A percentile compares a stretch with the other conserved stretches of the same genome.
These are phyloP conservation scores for Cephus rjabovi DNA, from an alignment of 2,888 invertebrate genomes.

Conservation along the genomic window DNA sequence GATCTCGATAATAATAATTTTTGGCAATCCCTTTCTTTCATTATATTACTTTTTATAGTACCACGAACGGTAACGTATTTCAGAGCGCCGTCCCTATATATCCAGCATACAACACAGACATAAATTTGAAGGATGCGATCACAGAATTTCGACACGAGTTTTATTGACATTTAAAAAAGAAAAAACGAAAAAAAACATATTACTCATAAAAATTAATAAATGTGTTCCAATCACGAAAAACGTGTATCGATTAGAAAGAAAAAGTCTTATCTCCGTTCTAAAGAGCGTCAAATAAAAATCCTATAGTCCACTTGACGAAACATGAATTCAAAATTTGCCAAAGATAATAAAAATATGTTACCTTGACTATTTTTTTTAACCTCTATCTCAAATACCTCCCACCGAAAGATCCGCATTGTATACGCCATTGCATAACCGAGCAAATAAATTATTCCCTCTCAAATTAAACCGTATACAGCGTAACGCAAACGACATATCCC, in stretches of 20 bases:
- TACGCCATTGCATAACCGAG: background rate
- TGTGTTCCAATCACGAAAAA: background rate
- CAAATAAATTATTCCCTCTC: background rate
- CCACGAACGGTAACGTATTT: too few species aligned
- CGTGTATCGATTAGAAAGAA: background rate
- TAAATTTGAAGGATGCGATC: background rate
- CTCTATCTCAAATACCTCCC: background rate
- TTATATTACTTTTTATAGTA: too few species aligned
- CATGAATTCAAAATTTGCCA: background rate
- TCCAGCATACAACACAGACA: background rate
- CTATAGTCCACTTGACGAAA: background rate
- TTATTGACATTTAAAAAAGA: too few species aligned
- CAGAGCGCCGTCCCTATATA: background rate
- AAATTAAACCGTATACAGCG: background rate
- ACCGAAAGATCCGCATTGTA: background rate
- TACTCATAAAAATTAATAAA: background rate
- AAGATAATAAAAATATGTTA: background rate
- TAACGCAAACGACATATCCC: background rate
- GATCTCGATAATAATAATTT: slow-evolving; percentile 25
- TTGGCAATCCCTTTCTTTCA: too few species aligned
- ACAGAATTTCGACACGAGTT: too few species aligned
- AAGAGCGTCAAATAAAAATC: background rate
- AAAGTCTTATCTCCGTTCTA: background rate
- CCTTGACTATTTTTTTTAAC: background rate
- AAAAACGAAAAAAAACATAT: background rate